Evolutionary conservation across 2,888 invertebrate species (phyloP).

Genomic region (Cephus nigrinus): DNA sequence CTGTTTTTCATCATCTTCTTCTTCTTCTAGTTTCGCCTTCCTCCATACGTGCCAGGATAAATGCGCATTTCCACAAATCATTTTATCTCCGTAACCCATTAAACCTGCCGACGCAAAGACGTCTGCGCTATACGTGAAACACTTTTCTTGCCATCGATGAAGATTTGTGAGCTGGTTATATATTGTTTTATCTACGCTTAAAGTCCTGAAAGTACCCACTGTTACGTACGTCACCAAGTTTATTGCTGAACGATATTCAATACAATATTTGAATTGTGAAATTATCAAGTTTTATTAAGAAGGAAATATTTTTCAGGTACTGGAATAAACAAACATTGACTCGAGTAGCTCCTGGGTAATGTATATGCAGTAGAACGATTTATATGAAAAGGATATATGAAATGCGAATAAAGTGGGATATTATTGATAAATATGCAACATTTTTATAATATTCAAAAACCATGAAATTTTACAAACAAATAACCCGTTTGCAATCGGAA

Average conservation of each 20-base stretch:
- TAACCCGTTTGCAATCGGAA: no score
- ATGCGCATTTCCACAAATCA: not conserved
- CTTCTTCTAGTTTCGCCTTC: not conserved
- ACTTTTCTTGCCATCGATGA: not conserved
- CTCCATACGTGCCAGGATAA: not conserved
- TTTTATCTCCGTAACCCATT: not conserved
- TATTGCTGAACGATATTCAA: not conserved
- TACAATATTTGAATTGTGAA: not conserved
- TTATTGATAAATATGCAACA: no score
- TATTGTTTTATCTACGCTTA: not conserved
- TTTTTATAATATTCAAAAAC: no score
- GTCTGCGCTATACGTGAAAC: not conserved
- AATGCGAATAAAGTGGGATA: no score
- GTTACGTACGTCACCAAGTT: not conserved
- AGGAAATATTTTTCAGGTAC: not conserved
- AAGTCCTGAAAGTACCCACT: not conserved
- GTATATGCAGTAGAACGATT: not conserved
- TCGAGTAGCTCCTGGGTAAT: not conserved
- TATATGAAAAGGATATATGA: no score
- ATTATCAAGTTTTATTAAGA: not conserved
- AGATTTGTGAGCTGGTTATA: not conserved
- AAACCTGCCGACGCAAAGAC: not conserved
- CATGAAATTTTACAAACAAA: no score
- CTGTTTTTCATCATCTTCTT: not conserved
- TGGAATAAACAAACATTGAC: not conserved